These are phyloP conservation scores for Hesperophylax magnus DNA, from an alignment of 1,140 invertebrate genomes.

Conservation along the genomic window DNA sequence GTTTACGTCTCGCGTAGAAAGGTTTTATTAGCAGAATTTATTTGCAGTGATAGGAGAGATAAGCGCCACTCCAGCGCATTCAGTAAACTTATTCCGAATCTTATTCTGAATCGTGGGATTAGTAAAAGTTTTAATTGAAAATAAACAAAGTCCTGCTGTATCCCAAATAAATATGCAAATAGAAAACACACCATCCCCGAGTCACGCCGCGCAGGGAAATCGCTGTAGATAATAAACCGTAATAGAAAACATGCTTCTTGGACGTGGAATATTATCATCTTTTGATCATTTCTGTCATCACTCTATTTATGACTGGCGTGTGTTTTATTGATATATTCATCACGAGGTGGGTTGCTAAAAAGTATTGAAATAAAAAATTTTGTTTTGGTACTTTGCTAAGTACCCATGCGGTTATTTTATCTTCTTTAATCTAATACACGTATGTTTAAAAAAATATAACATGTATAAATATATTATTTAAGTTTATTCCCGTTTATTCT, in stretches of 20 bases:
- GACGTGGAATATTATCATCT: too few relatives aligned
- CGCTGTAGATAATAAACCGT: background rate
- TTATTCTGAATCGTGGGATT: background rate
- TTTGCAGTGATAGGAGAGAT: background rate
- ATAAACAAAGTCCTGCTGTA: constrained; percentile 43
- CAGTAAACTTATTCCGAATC: background rate
- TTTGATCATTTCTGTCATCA: too few relatives aligned
- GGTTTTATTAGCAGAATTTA: background rate
- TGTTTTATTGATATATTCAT: too few relatives aligned
- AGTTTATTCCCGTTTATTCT: too few relatives aligned
- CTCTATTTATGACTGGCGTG: too few relatives aligned
- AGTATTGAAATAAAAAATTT: too few relatives aligned
- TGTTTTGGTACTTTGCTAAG: too few relatives aligned
- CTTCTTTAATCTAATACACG: too few relatives aligned
- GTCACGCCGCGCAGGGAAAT: background rate
- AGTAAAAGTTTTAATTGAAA: constrained; percentile 50
- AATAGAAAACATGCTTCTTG: background rate
- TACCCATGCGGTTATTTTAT: too few relatives aligned
- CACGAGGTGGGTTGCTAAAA: too few relatives aligned
- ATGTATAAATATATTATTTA: too few relatives aligned
- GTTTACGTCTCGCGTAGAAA: background rate
- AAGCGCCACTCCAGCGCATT: background rate
- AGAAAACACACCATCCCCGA: constrained; percentile 4
- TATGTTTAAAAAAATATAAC: too few relatives aligned
- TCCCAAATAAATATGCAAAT: constrained; percentile 48